Evolutionary conservation across 2,888 invertebrate species (phyloP), one percentile per base, ranked within the genome.

Genomic region (Nymphalis polychloros): DNA sequence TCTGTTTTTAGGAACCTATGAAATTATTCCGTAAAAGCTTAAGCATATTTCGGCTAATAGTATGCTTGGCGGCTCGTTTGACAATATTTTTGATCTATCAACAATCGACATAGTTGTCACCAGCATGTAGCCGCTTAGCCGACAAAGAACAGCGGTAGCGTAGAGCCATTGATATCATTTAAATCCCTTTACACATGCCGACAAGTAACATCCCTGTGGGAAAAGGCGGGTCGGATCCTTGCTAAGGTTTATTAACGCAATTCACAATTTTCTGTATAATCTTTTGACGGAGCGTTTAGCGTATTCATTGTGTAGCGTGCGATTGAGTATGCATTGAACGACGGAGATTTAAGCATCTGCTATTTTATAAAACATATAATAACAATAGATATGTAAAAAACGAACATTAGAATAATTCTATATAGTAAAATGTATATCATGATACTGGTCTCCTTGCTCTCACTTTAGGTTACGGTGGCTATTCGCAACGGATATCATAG

Each of bases 121-220:
- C 83, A 74, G 85, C 85, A 84, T 83, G 84, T 85, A 76, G 81
- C 85, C 77, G 80, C 79, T 79, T 82, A 75, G 81, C 90, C 88
- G 88, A 88, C 89, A 90, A 90, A 88, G 86, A 80, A 81, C 76
- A 78, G 85, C 89, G 85, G 90, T 89, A 89, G 90, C 89, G 86
- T 82, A 86, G 86, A 86, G 86, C 88, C 84, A 90, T 89, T 89
- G 90, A 89, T 90, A 90, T 87, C 85, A 87, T 87, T 88, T 85
- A 86, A 87, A 88, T 88, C 86, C 86, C 87, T 90, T 90, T 89
- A 86, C 19, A 89, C 81, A 74, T 72, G 79, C 88, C 89, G 89
- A 77, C 81, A 73, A 71, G 73, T 73, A 72, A 76, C 81, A 84
- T 82, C 86, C 84, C 84, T 80, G 78, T 83, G 81, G 76, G 78